Conservation (phyloP, 2,888 invertebrate species). For the Drosophila pegasa region DNA sequence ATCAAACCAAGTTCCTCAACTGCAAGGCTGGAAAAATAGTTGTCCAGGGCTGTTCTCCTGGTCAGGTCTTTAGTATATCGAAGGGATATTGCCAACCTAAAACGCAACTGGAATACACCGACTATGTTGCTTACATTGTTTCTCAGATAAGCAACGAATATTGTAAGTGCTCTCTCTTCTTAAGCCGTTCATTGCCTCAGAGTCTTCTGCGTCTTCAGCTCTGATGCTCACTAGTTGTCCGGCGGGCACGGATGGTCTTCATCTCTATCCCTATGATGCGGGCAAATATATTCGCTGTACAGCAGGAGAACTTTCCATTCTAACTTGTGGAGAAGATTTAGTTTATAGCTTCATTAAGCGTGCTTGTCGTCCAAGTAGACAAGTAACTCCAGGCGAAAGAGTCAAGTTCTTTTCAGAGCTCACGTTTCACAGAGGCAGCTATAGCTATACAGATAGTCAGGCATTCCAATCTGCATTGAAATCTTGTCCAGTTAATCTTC, state of each 20-base stretch:
- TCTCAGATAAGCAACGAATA: constrained; percentile 72
- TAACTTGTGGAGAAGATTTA: constrained; percentile 87
- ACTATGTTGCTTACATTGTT: constrained; percentile 74
- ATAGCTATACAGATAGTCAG: constrained; percentile 55
- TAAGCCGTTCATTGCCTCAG: neutral
- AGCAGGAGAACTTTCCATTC: constrained; percentile 86
- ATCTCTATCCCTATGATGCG: constrained; percentile 87
- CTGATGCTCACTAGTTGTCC: constrained; percentile 84
- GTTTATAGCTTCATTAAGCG: constrained; percentile 85
- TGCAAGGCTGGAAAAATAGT: constrained; percentile 88
- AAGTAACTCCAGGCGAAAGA: constrained; percentile 53
- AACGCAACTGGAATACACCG: constrained; percentile 84
- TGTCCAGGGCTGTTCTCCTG: constrained; percentile 87
- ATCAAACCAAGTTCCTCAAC: constrained; percentile 88
- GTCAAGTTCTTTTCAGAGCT: constrained; percentile 56
- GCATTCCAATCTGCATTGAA: constrained; percentile 46
- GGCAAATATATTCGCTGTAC: constrained; percentile 88
- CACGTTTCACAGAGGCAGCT: constrained; percentile 19
- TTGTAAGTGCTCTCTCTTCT: constrained; percentile 65
- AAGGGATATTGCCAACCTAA: constrained; percentile 87
- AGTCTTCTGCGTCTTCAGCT: constrained; percentile 55
- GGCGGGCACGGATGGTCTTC: constrained; percentile 86
- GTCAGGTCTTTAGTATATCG: constrained; percentile 87
- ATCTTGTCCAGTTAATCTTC: constrained; percentile 85
- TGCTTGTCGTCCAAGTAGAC: constrained; percentile 53